Conservation (phyloP, 2,888 invertebrate species). For the Chymomyza procnemis region DNA sequence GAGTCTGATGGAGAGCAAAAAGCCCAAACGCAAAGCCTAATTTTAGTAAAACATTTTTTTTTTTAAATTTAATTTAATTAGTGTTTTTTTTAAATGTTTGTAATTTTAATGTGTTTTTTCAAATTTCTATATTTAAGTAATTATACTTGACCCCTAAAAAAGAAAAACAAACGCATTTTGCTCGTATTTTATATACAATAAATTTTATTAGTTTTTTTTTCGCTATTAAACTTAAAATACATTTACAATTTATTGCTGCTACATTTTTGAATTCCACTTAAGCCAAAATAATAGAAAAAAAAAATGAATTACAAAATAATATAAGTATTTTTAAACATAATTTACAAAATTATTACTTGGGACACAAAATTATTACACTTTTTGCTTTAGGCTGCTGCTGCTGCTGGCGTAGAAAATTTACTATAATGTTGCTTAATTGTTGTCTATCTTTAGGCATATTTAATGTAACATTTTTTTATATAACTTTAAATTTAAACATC, state of each 20-base stretch:
- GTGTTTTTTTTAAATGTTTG: not conserved
- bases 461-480: constrained; percentile 6
- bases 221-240: not conserved
- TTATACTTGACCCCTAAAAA: not conserved
- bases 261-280: not conserved
- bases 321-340: not conserved
- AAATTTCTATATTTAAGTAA: not conserved
- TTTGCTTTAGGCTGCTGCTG: not conserved
- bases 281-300: not conserved
- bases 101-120: not conserved
- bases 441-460: constrained; percentile 6
- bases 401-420: constrained; percentile 24
- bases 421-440: constrained; percentile 38
- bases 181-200: not conserved
- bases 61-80: not conserved
- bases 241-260: not conserved
- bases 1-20: constrained; percentile 78
- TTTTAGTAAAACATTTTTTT: not conserved
- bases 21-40: constrained; percentile 73
- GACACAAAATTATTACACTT: not conserved
- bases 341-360: not conserved
- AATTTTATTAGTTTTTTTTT: not conserved
- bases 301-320: not conserved
- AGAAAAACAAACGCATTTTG: not conserved
- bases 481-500: constrained; percentile 34